Evolutionary conservation across 2,888 invertebrate species (phyloP).

Genomic region (Agriopis aurantiaria): DNA sequence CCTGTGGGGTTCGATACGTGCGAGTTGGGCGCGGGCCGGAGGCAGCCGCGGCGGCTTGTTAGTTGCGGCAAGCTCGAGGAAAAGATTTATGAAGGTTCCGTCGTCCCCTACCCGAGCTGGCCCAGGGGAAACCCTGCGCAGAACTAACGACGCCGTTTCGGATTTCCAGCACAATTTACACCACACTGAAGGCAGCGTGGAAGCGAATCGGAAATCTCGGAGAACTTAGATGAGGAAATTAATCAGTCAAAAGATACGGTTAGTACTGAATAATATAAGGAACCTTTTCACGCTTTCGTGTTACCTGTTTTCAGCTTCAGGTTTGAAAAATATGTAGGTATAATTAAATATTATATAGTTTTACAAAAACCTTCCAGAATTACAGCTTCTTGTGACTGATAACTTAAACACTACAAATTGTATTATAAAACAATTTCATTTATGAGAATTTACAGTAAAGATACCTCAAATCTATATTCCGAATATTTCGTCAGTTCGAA

Average conservation of each 20-base stretch:
- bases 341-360: too few species aligned
- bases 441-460: conserved; percentile 9
- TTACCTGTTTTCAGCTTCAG: neutral
- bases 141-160: conserved; percentile 83
- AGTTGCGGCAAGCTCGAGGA: conserved; percentile 78
- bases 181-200: conserved; percentile 63
- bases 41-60: conserved; percentile 72
- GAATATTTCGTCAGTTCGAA: conserved; percentile 64
- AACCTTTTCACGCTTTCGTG: conserved; percentile 54
- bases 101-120: conserved; percentile 72
- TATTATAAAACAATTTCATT: neutral
- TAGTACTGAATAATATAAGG: conserved; percentile 65
- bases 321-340: neutral
- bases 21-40: conserved; percentile 47
- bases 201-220: conserved; percentile 72
- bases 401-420: neutral
- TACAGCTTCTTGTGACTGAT: neutral
- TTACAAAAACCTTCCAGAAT: too few species aligned
- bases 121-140: conserved; percentile 77
- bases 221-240: conserved; percentile 72
- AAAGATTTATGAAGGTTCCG: conserved; percentile 84
- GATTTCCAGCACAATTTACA: conserved; percentile 84
- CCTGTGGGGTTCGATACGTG: conserved; percentile 56
- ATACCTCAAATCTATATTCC: conserved; percentile 41
- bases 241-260: conserved; percentile 65